A percentile compares a stretch with the other conserved stretches of the same genome.
phyloP scores from a whole-genome alignment of 1,140 invertebrate species.

The Sesamia nonagrioides region DNA sequence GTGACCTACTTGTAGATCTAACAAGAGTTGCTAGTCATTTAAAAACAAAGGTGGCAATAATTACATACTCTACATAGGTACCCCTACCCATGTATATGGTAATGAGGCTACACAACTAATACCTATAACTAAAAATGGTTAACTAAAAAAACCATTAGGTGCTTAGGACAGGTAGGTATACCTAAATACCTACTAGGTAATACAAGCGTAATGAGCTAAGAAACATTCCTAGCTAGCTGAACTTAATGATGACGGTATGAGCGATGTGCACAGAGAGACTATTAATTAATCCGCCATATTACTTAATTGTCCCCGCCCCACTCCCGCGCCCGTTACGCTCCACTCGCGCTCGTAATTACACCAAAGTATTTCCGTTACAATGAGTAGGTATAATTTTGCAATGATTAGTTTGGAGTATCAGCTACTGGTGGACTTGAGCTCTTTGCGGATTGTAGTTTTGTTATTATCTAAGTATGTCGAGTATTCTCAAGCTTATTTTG shows the following conservation, averaged over 20 bases:
- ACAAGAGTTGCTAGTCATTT: no score
- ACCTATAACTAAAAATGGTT: no score
- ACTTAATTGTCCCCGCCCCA: constrained; percentile 70
- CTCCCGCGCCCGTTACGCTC: constrained; percentile 59
- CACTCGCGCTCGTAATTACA: constrained; percentile 65
- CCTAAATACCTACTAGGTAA: no score
- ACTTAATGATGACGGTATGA: constrained; percentile 31
- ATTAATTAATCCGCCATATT: constrained; percentile 80
- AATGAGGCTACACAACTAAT: no score
- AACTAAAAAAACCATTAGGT: no score
- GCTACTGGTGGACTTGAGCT: background rate
- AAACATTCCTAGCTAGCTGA: background rate
- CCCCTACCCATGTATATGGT: no score
- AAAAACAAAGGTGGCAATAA: no score
- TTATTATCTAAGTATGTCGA: background rate
- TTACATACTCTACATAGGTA: no score
- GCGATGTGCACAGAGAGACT: constrained; percentile 51
- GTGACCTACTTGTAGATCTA: no score
- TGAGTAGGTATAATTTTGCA: constrained; percentile 44
- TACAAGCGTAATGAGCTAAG: background rate
- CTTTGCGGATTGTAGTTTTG: background rate
- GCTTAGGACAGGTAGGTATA: no score
- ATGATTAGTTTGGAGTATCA: constrained; percentile 39
- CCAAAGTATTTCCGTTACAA: constrained; percentile 53
- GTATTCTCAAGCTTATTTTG: no score